These are phyloP conservation scores for Rhagologus leucostigma DNA, from an alignment of 2,113 vertebrate genomes.

Conservation along the genomic window DNA sequence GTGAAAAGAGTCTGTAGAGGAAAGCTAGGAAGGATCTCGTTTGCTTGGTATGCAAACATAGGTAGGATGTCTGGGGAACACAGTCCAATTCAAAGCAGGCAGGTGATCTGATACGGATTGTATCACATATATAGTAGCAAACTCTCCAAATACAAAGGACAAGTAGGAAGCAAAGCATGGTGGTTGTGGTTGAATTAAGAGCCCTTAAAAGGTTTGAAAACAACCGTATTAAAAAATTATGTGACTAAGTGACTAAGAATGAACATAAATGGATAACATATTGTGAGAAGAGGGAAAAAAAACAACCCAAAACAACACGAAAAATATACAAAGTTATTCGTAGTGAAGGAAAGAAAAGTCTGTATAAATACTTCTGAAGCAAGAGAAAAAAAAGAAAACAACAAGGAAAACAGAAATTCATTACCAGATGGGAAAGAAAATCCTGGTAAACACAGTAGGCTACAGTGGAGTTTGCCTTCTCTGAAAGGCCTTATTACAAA, in stretches of 20 bases:
- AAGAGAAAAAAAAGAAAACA: not conserved
- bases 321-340: not conserved
- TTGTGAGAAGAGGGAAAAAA: not conserved
- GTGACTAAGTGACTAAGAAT: not conserved
- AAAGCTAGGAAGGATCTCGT: not conserved
- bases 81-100: not conserved
- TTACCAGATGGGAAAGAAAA: not conserved
- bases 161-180: not conserved
- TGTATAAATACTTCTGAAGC: not conserved
- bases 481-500: not conserved
- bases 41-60: not conserved
- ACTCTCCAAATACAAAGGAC: not conserved
- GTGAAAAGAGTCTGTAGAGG: not conserved
- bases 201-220: not conserved
- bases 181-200: not conserved
- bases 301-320: accelerated
- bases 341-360: not conserved
- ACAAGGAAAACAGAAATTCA: not conserved
- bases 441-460: not conserved
- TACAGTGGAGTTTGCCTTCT: not conserved
- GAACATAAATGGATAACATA: not conserved
- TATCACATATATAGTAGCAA: not conserved
- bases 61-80: not conserved
- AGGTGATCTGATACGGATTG: not conserved
- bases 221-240: not conserved